Evolutionary conservation across 2,888 invertebrate species (phyloP).

Genomic region (Harpalus rufipes): DNA sequence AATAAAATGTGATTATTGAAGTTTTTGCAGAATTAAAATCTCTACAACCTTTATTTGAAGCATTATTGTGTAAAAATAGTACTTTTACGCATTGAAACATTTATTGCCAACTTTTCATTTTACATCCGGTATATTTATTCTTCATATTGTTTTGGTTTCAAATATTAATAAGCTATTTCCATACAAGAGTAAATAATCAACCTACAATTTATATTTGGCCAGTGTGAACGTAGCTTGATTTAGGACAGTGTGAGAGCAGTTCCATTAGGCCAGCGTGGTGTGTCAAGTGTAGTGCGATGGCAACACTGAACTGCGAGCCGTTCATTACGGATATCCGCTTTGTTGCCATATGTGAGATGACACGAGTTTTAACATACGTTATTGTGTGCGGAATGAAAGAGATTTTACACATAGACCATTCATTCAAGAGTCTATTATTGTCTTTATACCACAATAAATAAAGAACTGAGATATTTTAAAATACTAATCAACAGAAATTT

Average conservation of each 20-base stretch:
- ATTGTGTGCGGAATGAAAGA: background rate
- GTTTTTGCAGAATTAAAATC: no score
- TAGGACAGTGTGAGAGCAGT: slow-evolving; percentile 12
- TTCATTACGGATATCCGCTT: slow-evolving; percentile 47
- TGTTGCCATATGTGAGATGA: slow-evolving; percentile 21
- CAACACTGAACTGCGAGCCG: background rate
- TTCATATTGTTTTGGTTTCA: no score
- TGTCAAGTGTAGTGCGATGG: slow-evolving; percentile 25
- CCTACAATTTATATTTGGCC: background rate
- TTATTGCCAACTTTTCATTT: no score
- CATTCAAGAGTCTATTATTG: background rate
- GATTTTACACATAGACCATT: background rate
- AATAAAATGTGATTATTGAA: no score
- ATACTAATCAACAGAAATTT: background rate
- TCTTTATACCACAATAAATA: background rate
- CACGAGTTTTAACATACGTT: slow-evolving; percentile 5
- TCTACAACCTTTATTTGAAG: no score
- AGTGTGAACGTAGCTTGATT: slow-evolving; percentile 7
- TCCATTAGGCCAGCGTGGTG: slow-evolving; percentile 10
- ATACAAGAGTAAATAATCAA: background rate
- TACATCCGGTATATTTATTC: no score
- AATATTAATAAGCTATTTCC: no score
- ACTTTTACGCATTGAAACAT: no score
- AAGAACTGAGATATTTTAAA: background rate
- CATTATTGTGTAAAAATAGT: no score